Conservation (phyloP, 2,113 vertebrate genomes). For the Physeter macrocephalus region DNA sequence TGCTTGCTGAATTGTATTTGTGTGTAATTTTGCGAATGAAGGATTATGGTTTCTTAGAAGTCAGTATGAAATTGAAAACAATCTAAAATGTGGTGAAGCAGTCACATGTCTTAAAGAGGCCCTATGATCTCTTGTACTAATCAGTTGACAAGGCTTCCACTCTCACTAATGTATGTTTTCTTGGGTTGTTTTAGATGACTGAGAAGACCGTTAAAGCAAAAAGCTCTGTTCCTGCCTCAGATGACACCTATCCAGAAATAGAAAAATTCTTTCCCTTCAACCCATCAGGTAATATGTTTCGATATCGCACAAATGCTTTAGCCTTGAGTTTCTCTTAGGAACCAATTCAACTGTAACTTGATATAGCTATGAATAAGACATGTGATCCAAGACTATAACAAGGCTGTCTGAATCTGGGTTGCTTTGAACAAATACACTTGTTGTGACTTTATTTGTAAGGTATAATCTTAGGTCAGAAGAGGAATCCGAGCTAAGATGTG, state of each 20-base stretch:
- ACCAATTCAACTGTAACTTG: neutral
- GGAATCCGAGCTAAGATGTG: neutral
- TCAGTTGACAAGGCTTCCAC: neutral
- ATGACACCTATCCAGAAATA: constrained; percentile 82
- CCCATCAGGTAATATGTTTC: constrained; percentile 76
- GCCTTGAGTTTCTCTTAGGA: neutral
- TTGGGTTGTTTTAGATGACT: constrained; percentile 45
- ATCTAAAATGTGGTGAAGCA: neutral
- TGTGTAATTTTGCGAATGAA: neutral
- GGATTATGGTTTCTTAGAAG: neutral
- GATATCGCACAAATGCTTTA: neutral
- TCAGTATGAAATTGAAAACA: neutral
- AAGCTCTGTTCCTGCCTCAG: constrained; percentile 42
- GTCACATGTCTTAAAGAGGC: neutral
- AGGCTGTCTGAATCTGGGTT: neutral
- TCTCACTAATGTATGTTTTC: neutral
- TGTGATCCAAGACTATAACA: neutral
- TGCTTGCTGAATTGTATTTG: neutral
- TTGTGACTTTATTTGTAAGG: neutral
- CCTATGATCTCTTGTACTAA: neutral
- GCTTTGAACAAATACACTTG: neutral
- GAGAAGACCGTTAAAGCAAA: constrained; percentile 65
- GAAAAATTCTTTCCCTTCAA: constrained; percentile 81
- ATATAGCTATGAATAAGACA: neutral
- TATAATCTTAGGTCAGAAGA: neutral